Conservation (phyloP, 1,140 invertebrate species). For the Philotrypesis tridentata region DNA sequence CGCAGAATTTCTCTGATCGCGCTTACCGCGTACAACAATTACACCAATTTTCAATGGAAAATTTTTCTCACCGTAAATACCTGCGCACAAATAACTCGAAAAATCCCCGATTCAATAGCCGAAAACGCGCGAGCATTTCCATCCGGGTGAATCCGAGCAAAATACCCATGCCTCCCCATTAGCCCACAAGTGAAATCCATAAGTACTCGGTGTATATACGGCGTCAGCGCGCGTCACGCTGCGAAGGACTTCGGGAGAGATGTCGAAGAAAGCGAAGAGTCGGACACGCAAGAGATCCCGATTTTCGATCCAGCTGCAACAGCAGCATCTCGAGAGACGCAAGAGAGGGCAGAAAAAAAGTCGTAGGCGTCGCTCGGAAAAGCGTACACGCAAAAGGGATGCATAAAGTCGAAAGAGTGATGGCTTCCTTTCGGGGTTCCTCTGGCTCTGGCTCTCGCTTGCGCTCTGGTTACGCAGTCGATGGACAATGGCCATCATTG, state of each 20-base stretch:
- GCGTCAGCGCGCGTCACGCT: background rate
- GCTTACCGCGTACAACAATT: too few relatives aligned
- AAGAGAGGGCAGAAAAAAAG: background rate
- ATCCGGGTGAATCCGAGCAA: background rate
- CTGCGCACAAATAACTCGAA: too few relatives aligned
- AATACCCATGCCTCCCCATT: background rate
- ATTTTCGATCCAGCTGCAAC: background rate
- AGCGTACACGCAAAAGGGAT: background rate
- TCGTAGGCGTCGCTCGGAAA: background rate
- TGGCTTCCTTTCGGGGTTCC: slow-evolving; percentile 10
- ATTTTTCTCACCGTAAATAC: too few relatives aligned
- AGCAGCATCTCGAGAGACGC: background rate
- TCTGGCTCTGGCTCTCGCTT: background rate
- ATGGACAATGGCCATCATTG: slow-evolving; percentile 10
- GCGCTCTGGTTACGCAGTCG: background rate
- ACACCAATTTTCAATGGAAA: too few relatives aligned
- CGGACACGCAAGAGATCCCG: background rate
- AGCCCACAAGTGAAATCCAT: background rate
- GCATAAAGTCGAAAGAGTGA: background rate
- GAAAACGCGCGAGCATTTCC: too few relatives aligned
- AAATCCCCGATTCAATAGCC: too few relatives aligned
- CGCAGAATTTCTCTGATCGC: too few relatives aligned
- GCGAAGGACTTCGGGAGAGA: background rate
- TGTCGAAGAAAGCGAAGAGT: background rate
- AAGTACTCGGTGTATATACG: background rate